These are phyloP conservation scores for Anseranas semipalmata DNA, from an alignment of 2,113 vertebrate genomes.

Conservation along the genomic window DNA sequence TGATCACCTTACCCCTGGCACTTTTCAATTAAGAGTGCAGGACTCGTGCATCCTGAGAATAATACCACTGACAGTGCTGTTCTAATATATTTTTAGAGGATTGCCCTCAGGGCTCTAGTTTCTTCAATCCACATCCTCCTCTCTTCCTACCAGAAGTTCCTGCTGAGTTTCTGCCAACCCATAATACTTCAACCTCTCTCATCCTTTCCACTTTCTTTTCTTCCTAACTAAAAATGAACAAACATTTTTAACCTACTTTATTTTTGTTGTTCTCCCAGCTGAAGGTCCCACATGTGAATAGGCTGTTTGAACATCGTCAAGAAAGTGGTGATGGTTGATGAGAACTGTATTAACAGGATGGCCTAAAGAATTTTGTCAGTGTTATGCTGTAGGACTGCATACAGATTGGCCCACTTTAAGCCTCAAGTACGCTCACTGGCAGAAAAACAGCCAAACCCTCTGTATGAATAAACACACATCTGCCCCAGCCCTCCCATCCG, in stretches of 20 bases:
- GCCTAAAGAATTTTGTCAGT: background rate
- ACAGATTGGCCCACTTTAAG: background rate
- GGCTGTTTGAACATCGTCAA: background rate
- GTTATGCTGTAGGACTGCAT: background rate
- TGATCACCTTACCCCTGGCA: slow-evolving; percentile 62
- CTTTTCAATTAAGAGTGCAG: slow-evolving; percentile 58
- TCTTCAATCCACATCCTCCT: slow-evolving; percentile 18
- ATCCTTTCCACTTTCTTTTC: background rate
- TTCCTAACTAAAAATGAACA: background rate
- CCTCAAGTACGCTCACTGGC: background rate
- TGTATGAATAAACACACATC: background rate
- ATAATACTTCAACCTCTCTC: slow-evolving; percentile 9
- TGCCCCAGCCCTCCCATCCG: too few species aligned
- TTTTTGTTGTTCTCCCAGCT: background rate
- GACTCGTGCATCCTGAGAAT: background rate
- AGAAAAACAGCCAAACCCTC: background rate
- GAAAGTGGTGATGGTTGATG: background rate
- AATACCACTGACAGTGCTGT: background rate
- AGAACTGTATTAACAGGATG: background rate
- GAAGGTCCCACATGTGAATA: background rate
- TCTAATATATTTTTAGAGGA: slow-evolving; percentile 61
- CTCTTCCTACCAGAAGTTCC: slow-evolving; percentile 9
- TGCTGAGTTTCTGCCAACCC: slow-evolving; percentile 30
- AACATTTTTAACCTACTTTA: background rate
- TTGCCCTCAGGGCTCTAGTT: slow-evolving; percentile 56